Base-by-base conservation (phyloP, 2,888 invertebrate species). In the Nasonovia ribisnigri region DNA sequence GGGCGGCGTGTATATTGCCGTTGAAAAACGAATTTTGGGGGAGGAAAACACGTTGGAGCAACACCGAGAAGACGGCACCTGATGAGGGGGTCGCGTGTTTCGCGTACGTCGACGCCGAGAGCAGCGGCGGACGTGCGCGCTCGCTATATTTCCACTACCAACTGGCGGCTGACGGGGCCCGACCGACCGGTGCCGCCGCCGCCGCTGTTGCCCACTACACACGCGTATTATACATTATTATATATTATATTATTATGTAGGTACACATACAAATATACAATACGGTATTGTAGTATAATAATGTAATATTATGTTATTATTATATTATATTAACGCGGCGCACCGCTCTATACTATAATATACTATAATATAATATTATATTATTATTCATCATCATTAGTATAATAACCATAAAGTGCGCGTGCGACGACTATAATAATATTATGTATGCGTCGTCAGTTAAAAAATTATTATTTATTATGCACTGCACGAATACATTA, bases 41-140 rank as follows among this genome's bases (percentile, higher is more conserved):
- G 36, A 2, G 77, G 2, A 77, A 77, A 36, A 77, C n/a, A 16
- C 88, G 51, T 36, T 36, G 36, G 16, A 48, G 3, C 36, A n/a
- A 29, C 54, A 20, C 54, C 88, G 88, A 42, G 3, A 29, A 51
- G 43, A 86, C 26, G 29, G 43, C 20, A 46, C 16, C 42, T 36
- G 77, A 13, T 6, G 42, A 26, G 46, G 46, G 46, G 46, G 46
- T 8, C 3, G 54, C 54, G 88, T 16, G 54, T 26, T 1, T 36
- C 54, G 36, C 77, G 77, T 77, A 77, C 77, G 36, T 11, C 67
- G 36, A 48, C 46, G n/a, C 77, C 77, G 77, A 77, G 16, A 3
- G 29, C 29, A 42, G 26, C 67, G 91, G 13, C 91, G 29, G 42
- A 91, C 84, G 54, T 84, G 84, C 91, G 84, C 91, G 84, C 91